A percentile compares a stretch with the other conserved stretches of the same genome.
phyloP scores from a whole-genome alignment of 2,797 vertebrate genomes.

The Taenioides sp. region DNA sequence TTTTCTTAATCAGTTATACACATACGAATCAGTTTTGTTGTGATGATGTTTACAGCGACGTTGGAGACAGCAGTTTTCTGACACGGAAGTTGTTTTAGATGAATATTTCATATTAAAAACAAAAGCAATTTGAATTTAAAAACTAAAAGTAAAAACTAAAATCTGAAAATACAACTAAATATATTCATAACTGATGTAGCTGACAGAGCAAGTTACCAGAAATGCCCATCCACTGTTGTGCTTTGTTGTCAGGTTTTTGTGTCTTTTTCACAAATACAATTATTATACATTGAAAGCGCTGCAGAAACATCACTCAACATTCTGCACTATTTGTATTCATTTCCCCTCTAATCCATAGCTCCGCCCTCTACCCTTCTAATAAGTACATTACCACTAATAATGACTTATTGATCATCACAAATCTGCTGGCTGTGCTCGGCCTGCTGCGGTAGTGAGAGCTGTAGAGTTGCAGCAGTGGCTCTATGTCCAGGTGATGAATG shows the following conservation, averaged over 20 bases:
- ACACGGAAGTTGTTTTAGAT: too few species aligned
- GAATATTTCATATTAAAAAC: too few species aligned
- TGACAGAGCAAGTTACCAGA: too few species aligned
- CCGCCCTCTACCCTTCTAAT: constrained; percentile 30
- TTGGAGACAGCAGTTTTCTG: too few species aligned
- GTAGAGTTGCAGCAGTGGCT: constrained; percentile 25
- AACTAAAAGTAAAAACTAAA: too few species aligned
- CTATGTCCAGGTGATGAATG: constrained; percentile 65
- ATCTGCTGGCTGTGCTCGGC: constrained; percentile 41
- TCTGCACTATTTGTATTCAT: constrained; percentile 27
- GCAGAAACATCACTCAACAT: neutral
- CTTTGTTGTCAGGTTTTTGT: neutral
- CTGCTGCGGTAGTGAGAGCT: constrained; percentile 47
- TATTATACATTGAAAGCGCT: neutral
- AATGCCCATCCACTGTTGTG: too few species aligned
- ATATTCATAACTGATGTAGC: too few species aligned
- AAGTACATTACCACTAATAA: constrained; percentile 56
- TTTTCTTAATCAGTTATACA: too few species aligned
- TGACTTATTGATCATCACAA: constrained; percentile 64
- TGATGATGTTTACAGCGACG: too few species aligned
- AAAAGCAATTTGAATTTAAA: too few species aligned
- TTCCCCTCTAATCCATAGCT: constrained; percentile 15
- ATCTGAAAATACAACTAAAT: too few species aligned
- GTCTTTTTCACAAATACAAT: constrained; percentile 3
- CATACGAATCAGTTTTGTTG: too few species aligned